Conservation (phyloP, 2,888 invertebrate species). For the Atherix ibis region DNA sequence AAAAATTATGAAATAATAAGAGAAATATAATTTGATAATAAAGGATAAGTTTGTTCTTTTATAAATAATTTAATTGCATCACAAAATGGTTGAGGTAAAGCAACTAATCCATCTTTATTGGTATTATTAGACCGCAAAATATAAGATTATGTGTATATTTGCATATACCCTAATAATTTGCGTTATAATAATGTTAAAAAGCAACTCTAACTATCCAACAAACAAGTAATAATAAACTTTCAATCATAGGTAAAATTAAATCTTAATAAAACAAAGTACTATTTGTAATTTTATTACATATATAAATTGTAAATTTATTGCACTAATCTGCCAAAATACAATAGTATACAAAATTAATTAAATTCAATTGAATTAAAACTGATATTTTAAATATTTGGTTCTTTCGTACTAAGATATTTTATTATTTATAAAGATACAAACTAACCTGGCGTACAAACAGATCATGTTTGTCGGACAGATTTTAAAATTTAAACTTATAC, state of each 20-base stretch:
- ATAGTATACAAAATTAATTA: conserved; percentile 17
- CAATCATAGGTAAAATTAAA: conserved; percentile 31
- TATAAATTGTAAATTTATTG: conserved; percentile 54
- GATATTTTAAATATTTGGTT: conserved; percentile 42
- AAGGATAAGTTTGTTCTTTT: too few species aligned
- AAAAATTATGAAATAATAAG: too few species aligned
- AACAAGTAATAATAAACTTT: conserved; percentile 39
- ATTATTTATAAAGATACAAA: conserved; percentile 56
- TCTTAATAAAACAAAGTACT: conserved; percentile 37
- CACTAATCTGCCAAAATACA: conserved; percentile 54
- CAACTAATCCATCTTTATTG: conserved; percentile 59
- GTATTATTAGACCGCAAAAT: too few species aligned
- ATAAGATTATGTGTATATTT: too few species aligned
- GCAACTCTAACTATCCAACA: conserved; percentile 47
- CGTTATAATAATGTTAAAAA: conserved; percentile 58
- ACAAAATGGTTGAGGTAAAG: too few species aligned
- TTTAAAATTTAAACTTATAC: conserved; percentile 19
- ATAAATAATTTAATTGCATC: too few species aligned
- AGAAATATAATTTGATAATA: too few species aligned
- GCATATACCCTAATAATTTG: conserved; percentile 53
- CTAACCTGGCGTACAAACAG: conserved; percentile 46
- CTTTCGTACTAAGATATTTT: conserved; percentile 64
- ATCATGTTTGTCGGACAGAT: conserved; percentile 52
- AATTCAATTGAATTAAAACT: conserved; percentile 23
- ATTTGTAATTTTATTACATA: conserved; percentile 40